Base-by-base conservation (phyloP, 2,888 invertebrate species). In the Acleris literana region DNA sequence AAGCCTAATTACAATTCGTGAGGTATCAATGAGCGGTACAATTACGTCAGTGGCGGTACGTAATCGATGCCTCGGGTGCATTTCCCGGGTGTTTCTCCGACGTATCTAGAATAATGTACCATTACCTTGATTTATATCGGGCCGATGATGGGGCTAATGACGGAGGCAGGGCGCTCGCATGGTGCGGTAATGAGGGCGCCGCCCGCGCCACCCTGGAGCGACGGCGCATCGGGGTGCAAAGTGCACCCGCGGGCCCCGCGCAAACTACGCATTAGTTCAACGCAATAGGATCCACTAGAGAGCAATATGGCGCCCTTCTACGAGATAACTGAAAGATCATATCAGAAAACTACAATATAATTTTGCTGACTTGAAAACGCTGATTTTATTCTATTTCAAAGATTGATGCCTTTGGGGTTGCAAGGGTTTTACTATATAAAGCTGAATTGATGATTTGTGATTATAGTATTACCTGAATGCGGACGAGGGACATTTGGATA, bases 41-140 rank as follows among this genome's bases (percentile, higher is more conserved):
- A 91, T 90, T 89, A 90, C 88, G 83, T 82, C 86, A 83, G 85
- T 77, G 81, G 83, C 76, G 84, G 79, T 82, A 83, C 85, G 82
- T 88, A 90, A 90, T 90, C 85, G 85, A 79, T 80, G 82, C 82
- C 80, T 77, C 77, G 82, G 83, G 86, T 84, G 83, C 81, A 84
- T 88, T 90, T 89, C 88, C 86, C 86, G 85, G 83, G 86, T 85
- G 85, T 87, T 87, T 88, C 85, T 80, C 81, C 82, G 87, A 84
- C 84, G 85, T 85, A 84, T 86, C 89, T 83, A 85, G 86, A 87
- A 89, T 90, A 88, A 91, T 91, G 82, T 90, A 86, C 89, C 86
- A 91, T 92, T 91, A 91, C 83, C 86, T 85, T 90, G 92, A 90
- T 91, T 91, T 90, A 91, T 91, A 89, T 88, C 85, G 81, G 81